phyloP scores from a whole-genome alignment of 2,113 vertebrate genomes.

The Psophia crepitans region DNA sequence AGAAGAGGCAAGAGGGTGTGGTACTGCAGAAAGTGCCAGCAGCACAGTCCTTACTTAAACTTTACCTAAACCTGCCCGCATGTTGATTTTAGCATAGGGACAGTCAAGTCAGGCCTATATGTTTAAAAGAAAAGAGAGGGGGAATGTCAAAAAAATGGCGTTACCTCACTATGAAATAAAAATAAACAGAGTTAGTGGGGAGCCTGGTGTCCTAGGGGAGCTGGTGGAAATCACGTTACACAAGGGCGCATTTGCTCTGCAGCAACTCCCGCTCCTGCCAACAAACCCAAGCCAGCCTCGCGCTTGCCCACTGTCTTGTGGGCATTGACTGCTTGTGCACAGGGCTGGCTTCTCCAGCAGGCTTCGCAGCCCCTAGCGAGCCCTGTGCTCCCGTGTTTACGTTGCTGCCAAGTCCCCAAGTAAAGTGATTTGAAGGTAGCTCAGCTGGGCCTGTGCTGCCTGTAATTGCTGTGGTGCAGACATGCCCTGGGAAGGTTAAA shows the following conservation, averaged over 20 bases:
- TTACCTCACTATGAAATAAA: not conserved
- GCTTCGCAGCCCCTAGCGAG: not conserved
- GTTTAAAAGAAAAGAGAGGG: not conserved
- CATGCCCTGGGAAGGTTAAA: not conserved
- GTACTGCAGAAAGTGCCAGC: not conserved
- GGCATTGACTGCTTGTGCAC: no score
- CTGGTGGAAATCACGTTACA: not conserved
- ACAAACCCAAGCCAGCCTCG: accelerated
- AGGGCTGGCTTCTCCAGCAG: not conserved
- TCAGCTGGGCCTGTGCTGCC: not conserved
- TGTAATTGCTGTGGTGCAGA: not conserved
- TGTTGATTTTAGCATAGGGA: not conserved
- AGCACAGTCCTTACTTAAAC: constrained; percentile 33
- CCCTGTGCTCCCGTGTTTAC: not conserved
- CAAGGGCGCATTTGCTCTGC: not conserved
- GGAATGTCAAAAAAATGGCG: not conserved
- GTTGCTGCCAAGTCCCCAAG: not conserved
- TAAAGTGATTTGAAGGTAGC: not conserved
- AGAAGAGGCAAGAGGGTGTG: constrained; percentile 31
- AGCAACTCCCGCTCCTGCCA: not conserved
- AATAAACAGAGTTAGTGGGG: not conserved
- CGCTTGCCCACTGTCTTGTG: accelerated
- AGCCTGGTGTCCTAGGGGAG: not conserved
- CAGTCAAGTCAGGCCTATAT: not conserved
- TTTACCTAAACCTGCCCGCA: not conserved